A percentile compares a stretch with the other conserved stretches of the same genome.
Conservation (phyloP, 2,888 invertebrate species). For the Chorisops tibialis region DNA sequence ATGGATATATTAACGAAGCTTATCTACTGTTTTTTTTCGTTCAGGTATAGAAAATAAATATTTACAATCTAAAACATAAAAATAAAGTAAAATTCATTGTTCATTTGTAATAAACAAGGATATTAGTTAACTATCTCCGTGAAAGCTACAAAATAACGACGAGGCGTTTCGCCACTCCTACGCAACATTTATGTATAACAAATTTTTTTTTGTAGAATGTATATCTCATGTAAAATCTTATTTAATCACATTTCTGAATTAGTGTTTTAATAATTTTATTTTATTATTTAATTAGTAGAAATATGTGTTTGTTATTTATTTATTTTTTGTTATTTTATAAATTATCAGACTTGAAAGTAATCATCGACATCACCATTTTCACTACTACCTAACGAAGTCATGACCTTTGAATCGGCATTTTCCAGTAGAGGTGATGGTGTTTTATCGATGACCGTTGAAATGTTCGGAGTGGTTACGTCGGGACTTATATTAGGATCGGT, state of each 20-base stretch:
- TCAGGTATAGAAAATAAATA: conserved; percentile 25
- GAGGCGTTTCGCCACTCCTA: not conserved
- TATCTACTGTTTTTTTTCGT: not conserved
- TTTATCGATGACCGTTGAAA: conserved; percentile 31
- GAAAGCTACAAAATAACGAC: not conserved
- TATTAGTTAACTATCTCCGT: not conserved
- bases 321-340: conserved; percentile 3
- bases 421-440: conserved; percentile 35
- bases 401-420: conserved; percentile 17
- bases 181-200: not conserved
- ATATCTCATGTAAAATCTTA: not conserved
- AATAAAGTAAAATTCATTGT: not conserved
- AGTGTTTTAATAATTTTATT: not conserved
- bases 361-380: conserved; percentile 49
- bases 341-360: conserved; percentile 51
- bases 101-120: conserved; percentile 12
- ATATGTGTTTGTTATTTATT: conserved; percentile 7
- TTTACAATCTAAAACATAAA: conserved; percentile 4
- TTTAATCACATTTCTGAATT: not conserved
- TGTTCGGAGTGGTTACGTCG: conserved; percentile 27
- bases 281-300: conserved; percentile 5
- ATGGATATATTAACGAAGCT: conserved; percentile 11
- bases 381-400: conserved; percentile 29
- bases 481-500: conserved; percentile 44
- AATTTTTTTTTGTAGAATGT: not conserved